Evolutionary conservation across 2,888 invertebrate species (phyloP), one percentile per base, ranked within the genome.

Genomic region (Ctenicera cuprea): DNA sequence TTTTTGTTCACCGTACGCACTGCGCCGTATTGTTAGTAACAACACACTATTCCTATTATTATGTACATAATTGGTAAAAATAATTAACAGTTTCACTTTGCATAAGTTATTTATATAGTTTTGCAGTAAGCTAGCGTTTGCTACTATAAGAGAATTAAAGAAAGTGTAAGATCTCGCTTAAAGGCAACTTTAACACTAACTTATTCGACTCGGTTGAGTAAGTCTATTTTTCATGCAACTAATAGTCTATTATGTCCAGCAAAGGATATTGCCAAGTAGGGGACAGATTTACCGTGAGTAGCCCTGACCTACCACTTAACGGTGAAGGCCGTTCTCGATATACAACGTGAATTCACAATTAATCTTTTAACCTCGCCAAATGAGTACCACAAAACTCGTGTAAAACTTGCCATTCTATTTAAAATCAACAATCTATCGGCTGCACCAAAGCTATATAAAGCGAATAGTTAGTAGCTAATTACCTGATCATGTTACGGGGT

Each of bases 381-480:
- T 30, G 48, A 63, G 63, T 30, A 63, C 26, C 26, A 63, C 63
- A 48, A 43, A 43, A 63, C 26, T 48, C 26, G 11, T 48, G 48
- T 63, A 63, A 63, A 43, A 26, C n/a, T 22, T 8, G 12, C 18
- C 4, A 75, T 77, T 72, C 74, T 73, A 76, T 73, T 77, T 77
- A 69, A 61, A 78, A 75, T 76, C 78, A 79, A 80, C 75, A 80
- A 76, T 79, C 76, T 76, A 62, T 68, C 64, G 73, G 79, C 64
- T 74, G 72, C 69, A 38, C 22, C 71, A 75, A 74, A 70, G 78
- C 76, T 79, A 77, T 75, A 78, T 72, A 33, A 57, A 37, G 72
- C 65, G 73, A 68, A 74, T 76, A 71, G 75, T 73, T 76, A 77
- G 78, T 80, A 80, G 79, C 78, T 80, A 80, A 80, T 79, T 80